These are phyloP conservation scores for Pristiophorus japonicus DNA, from an alignment of 2,113 vertebrate genomes.

Conservation along the genomic window DNA sequence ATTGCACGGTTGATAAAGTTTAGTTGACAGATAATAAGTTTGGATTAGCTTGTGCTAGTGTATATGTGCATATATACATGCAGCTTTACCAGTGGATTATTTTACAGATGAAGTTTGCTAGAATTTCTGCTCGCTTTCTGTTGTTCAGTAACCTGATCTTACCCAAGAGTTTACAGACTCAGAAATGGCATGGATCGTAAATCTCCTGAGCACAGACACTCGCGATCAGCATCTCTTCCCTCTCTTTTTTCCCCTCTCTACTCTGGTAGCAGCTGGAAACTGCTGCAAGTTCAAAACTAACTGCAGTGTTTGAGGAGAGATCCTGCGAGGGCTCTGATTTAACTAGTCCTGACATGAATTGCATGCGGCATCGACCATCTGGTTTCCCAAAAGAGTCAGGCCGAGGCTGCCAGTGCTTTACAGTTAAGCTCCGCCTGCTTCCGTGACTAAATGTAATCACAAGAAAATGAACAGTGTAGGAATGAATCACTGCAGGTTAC, in stretches of 20 bases:
- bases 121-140: not conserved
- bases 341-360: slow-evolving; percentile 51
- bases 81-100: not conserved
- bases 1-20: not conserved
- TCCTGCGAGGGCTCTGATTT: slow-evolving; percentile 42
- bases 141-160: slow-evolving; percentile 12
- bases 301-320: slow-evolving; percentile 38
- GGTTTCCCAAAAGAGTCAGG: slow-evolving; percentile 43
- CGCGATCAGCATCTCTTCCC: slow-evolving; percentile 42
- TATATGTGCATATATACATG: not conserved
- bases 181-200: slow-evolving; percentile 8
- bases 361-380: slow-evolving; percentile 50
- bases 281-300: slow-evolving; percentile 41
- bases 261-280: slow-evolving; percentile 44
- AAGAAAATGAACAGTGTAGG: slow-evolving; percentile 47
- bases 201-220: not conserved
- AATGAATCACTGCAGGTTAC: slow-evolving; percentile 54
- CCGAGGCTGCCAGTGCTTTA: slow-evolving; percentile 40
- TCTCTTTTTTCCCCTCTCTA: slow-evolving; percentile 10
- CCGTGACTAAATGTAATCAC: slow-evolving; percentile 46
- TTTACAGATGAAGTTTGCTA: not conserved
- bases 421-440: slow-evolving; percentile 41
- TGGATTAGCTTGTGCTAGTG: not conserved
- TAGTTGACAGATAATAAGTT: not conserved
- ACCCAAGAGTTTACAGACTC: not conserved